A percentile compares a stretch with the other conserved stretches of the same genome.
phyloP scores from a whole-genome alignment of 2,888 invertebrate species.

The Lasioglossum malachurum region DNA sequence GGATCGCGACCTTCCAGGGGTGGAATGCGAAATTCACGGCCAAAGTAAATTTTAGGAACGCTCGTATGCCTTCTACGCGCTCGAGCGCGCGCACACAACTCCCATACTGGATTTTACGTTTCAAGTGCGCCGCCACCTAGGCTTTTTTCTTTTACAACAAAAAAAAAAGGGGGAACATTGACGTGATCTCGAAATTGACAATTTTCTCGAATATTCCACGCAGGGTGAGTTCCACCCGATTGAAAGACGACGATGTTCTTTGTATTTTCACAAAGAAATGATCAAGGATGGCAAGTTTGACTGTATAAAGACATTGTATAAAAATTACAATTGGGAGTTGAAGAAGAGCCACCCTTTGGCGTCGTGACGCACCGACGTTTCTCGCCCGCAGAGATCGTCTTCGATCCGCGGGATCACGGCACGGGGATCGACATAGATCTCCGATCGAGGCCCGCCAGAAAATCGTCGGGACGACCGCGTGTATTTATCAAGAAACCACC shows the following conservation, averaged over 20 bases:
- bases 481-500: constrained; percentile 32
- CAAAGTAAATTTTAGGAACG: constrained; percentile 66
- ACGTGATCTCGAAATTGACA: neutral
- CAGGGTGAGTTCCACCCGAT: neutral
- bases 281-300: neutral
- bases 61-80: constrained; percentile 62
- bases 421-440: constrained; percentile 18
- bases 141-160: neutral
- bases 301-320: neutral
- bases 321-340: neutral
- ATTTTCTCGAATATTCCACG: neutral
- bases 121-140: neutral
- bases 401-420: constrained; percentile 15
- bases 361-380: constrained; percentile 23
- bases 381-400: constrained; percentile 49
- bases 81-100: neutral
- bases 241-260: neutral
- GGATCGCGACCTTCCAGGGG: constrained; percentile 16
- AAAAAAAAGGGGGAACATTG: neutral
- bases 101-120: neutral
- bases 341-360: constrained; percentile 28
- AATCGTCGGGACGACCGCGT: constrained; percentile 31
- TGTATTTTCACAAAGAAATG: neutral
- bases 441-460: constrained; percentile 3
- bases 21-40: constrained; percentile 61